These are phyloP conservation scores for Lampropteryx suffumata DNA, from an alignment of 2,888 invertebrate genomes.

Conservation along the genomic window DNA sequence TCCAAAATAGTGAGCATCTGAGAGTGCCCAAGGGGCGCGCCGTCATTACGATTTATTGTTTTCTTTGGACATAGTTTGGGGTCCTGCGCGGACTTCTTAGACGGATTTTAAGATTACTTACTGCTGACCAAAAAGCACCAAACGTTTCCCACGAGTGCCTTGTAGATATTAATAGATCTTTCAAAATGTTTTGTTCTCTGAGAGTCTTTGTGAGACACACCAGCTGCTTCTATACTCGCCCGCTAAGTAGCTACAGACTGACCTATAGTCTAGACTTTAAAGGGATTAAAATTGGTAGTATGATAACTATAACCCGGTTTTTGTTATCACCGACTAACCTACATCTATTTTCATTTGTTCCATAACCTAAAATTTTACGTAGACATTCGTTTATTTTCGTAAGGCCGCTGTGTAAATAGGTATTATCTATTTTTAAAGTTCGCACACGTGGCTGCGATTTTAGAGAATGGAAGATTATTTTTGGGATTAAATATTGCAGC, in stretches of 20 bases:
- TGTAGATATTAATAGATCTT: conserved; percentile 26
- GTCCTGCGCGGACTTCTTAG: conserved; percentile 58
- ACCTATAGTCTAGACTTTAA: too few relatives aligned
- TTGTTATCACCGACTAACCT: conserved; percentile 10
- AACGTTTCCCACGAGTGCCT: conserved; percentile 47
- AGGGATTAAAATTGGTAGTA: too few relatives aligned
- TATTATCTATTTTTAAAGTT: conserved; percentile 56
- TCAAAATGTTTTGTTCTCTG: conserved; percentile 7
- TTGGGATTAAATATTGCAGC: conserved; percentile 50
- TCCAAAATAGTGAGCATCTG: conserved; percentile 78
- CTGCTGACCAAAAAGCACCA: conserved; percentile 48
- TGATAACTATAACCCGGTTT: neutral
- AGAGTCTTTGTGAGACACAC: neutral
- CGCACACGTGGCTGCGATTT: conserved; percentile 56
- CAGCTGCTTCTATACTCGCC: neutral
- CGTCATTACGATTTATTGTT: conserved; percentile 81
- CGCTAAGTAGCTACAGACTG: neutral
- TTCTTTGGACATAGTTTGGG: conserved; percentile 75
- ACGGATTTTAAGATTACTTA: conserved; percentile 63
- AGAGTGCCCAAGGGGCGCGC: conserved; percentile 75
- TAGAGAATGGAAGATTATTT: conserved; percentile 42
- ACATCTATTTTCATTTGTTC: conserved; percentile 21
- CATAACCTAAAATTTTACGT: conserved; percentile 41
- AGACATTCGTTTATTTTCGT: conserved; percentile 49
- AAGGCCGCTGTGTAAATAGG: conserved; percentile 45